Conservation (phyloP, 2,888 invertebrate genomes). For the Colletes collaris region DNA sequence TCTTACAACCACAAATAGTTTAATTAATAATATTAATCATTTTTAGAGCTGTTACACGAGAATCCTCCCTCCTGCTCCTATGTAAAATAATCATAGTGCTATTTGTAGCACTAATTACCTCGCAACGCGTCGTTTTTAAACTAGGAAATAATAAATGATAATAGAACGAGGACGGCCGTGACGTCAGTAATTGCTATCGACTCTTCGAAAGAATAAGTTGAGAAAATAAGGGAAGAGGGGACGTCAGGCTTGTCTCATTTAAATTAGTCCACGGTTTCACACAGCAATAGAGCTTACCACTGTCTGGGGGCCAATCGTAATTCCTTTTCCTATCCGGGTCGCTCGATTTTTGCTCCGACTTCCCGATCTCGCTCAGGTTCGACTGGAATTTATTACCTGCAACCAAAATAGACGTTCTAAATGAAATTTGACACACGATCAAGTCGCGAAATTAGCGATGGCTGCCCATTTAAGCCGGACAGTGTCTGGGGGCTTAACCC, state of each 20-base stretch:
- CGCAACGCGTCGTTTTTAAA: constrained; percentile 5
- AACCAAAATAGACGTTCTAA: constrained; percentile 52
- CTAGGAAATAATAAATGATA: neutral
- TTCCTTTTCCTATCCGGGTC: constrained; percentile 78
- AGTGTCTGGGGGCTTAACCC: neutral
- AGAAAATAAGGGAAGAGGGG: constrained; percentile 4
- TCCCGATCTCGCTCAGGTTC: constrained; percentile 82
- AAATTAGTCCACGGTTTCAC: constrained; percentile 48
- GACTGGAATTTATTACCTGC: constrained; percentile 80
- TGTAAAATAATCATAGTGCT: no score
- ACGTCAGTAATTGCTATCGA: constrained; percentile 20
- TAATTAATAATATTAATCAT: no score
- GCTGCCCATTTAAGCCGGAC: neutral
- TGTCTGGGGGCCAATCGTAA: constrained; percentile 77
- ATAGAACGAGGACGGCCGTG: neutral
- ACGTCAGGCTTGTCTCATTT: constrained; percentile 35
- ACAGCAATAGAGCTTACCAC: constrained; percentile 71
- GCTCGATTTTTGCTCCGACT: constrained; percentile 82
- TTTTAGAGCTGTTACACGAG: no score
- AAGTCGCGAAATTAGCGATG: constrained; percentile 2
- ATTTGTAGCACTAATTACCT: neutral
- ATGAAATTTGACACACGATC: constrained; percentile 20
- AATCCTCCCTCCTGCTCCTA: no score
- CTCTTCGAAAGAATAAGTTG: neutral
- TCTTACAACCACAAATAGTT: no score